Conservation (phyloP, 2,113 vertebrate species). For the Brienomyrus brachyistius region DNA sequence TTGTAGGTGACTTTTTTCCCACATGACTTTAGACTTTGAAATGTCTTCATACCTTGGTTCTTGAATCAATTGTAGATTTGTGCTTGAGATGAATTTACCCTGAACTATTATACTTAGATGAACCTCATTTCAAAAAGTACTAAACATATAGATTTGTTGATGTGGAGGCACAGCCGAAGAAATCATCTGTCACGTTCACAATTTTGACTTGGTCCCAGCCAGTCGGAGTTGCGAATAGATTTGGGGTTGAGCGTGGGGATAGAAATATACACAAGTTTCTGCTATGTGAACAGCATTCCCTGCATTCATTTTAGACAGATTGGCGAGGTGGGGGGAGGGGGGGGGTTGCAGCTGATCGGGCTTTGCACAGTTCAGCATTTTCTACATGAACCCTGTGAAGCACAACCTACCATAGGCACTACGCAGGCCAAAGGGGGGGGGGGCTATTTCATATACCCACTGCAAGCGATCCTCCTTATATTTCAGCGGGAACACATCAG, state of each 20-base stretch:
- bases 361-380: neutral
- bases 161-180: neutral
- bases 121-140: neutral
- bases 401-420: neutral
- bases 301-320: constrained; percentile 12
- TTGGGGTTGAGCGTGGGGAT: neutral
- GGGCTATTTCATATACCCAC: neutral
- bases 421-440: neutral
- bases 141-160: neutral
- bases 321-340: neutral
- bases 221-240: neutral
- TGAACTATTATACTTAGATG: neutral
- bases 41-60: neutral
- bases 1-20: neutral
- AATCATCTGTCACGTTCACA: neutral
- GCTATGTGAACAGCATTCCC: constrained; percentile 4
- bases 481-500: neutral
- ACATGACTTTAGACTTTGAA: neutral
- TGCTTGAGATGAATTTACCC: neutral
- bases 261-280: neutral
- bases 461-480: neutral
- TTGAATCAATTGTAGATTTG: neutral
- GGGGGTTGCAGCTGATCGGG: neutral
- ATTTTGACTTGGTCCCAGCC: neutral
- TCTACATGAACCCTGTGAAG: constrained; percentile 1